Percentiles rank a stretch among this genome's conserved stretches.
phyloP scores from a whole-genome alignment of 2,797 vertebrate species.

The Saxicola maurus region DNA sequence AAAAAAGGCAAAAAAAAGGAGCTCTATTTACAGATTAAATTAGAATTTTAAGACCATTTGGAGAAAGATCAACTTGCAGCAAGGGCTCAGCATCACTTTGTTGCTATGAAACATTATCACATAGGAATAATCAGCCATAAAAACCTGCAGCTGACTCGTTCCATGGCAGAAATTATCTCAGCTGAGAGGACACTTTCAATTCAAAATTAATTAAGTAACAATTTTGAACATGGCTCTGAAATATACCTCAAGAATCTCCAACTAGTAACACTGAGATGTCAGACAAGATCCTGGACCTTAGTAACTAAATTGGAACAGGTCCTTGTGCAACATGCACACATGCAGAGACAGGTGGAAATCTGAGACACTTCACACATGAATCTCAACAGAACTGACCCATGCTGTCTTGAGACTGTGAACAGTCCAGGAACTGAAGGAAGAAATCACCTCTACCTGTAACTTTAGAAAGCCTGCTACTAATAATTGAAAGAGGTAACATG shows the following conservation, averaged over 20 bases:
- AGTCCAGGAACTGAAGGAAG: not conserved
- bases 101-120: constrained; percentile 17
- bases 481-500: not conserved
- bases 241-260: not conserved
- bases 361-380: not conserved
- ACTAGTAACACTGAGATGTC: not conserved
- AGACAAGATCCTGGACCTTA: not conserved
- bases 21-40: not conserved
- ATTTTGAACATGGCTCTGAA: not conserved
- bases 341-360: not conserved
- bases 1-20: not conserved
- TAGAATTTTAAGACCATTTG: not conserved
- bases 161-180: not conserved
- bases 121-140: not conserved
- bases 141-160: not conserved
- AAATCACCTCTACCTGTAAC: not conserved
- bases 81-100: not conserved
- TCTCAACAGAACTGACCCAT: not conserved
- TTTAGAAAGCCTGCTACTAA: not conserved
- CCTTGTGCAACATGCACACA: not conserved
- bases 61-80: not conserved
- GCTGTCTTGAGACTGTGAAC: not conserved
- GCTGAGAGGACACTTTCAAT: not conserved
- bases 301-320: not conserved
- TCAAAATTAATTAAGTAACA: not conserved